These are phyloP conservation scores for Nilaparvata lugens DNA, from an alignment of 1,140 invertebrate species.

Conservation along the genomic window DNA sequence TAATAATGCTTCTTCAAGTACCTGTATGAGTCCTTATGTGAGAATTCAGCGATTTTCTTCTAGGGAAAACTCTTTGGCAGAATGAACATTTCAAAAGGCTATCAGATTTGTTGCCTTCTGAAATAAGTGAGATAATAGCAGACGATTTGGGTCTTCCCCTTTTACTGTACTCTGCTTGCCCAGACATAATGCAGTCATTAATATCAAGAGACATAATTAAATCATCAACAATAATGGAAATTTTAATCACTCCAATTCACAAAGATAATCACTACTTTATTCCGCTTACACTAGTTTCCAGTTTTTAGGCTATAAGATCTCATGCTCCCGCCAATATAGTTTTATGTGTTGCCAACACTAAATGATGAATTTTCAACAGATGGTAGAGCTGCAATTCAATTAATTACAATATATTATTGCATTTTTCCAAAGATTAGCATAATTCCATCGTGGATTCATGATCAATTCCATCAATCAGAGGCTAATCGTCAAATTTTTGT, in stretches of 20 bases:
- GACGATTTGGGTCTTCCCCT: conserved; percentile 64
- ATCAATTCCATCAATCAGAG: no score
- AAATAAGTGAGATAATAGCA: conserved; percentile 57
- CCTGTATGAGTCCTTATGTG: conserved; percentile 73
- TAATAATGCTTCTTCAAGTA: conserved; percentile 31
- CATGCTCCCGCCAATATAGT: no score
- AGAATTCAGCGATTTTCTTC: conserved; percentile 74
- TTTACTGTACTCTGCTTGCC: background rate
- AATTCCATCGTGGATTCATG: no score
- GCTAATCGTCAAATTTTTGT: no score
- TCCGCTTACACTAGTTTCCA: no score
- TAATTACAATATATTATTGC: no score
- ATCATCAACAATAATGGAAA: background rate
- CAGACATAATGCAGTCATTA: background rate
- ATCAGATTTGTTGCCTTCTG: conserved; percentile 58
- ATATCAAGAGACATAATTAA: conserved; percentile 20
- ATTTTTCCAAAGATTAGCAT: no score
- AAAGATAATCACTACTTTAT: background rate
- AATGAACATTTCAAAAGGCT: conserved; percentile 64
- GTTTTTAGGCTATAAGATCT: no score
- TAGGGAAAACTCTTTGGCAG: conserved; percentile 66
- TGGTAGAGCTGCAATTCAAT: no score
- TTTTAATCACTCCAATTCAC: background rate
- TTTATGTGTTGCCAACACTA: no score
- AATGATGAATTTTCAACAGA: no score